A percentile compares a stretch with the other conserved stretches of the same genome.
Conservation (phyloP, 1,140 invertebrate genomes). For the Oryctes rhinoceros region DNA sequence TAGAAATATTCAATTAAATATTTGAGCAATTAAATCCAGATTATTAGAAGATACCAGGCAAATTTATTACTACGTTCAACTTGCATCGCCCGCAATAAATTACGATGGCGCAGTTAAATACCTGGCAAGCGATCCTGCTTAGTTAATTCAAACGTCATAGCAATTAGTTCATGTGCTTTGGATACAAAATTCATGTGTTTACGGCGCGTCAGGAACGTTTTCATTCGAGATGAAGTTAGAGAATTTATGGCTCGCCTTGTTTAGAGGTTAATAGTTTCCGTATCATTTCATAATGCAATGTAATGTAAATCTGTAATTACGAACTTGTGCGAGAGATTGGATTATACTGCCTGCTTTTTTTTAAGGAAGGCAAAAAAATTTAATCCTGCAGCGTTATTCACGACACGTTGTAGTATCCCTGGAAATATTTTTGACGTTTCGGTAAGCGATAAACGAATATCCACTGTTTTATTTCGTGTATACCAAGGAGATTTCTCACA, state of each 20-base stretch:
- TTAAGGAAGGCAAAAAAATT: too few relatives aligned
- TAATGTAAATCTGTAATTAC: too few relatives aligned
- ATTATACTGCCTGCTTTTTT: too few relatives aligned
- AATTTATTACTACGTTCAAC: neutral
- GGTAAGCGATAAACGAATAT: too few relatives aligned
- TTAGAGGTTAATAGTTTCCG: neutral
- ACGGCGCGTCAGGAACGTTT: neutral
- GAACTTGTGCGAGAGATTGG: too few relatives aligned
- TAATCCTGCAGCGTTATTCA: too few relatives aligned
- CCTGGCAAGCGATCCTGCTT: neutral
- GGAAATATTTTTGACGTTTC: too few relatives aligned
- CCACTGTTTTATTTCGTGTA: too few relatives aligned
- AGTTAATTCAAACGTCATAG: neutral
- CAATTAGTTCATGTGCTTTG: neutral
- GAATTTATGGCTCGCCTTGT: neutral
- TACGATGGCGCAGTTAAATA: conserved; percentile 14
- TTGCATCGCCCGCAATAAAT: neutral
- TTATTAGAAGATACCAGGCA: neutral
- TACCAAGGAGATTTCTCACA: too few relatives aligned
- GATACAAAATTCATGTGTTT: conserved; percentile 4
- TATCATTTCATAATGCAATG: too few relatives aligned
- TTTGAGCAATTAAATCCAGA: neutral
- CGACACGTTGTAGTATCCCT: too few relatives aligned
- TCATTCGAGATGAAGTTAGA: neutral
- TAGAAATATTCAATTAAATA: neutral